Base-by-base conservation (phyloP, 2,888 invertebrate species). In the Rhingia rostrata region DNA sequence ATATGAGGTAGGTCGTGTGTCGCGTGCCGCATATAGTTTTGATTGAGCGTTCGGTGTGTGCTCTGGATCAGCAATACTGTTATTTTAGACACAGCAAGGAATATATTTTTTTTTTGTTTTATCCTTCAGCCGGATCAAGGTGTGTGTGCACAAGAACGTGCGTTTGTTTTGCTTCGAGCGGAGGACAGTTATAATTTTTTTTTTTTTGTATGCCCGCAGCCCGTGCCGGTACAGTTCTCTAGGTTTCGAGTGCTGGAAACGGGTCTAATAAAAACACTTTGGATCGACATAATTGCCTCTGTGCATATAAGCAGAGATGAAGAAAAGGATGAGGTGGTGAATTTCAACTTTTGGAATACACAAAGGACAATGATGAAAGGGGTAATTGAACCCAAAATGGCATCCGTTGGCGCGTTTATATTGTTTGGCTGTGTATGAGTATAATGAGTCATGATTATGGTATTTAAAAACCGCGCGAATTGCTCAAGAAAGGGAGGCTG, bases 21-120 rank as follows among this genome's bases (percentile, higher is more conserved):
- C 85, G 85, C 85, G 85, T 85, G 85, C 81, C 81, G 75, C 70
- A 63, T 85, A 81, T 85, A 85, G 85, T 85, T 85, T 85, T 85
- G 85, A 85, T 85, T 85, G 70, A 85, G 67, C 67, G 41, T 67
- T 77, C 81, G 75, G 56, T 85, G 79, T 74, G 60, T 74, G 74
- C 79, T 9, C 69, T 60, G 81, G 61, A 75, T 72, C 84, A 66
- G 70, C 70, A 72, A 85, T 75, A 72, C 66, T 85, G 84, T 84
- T 84, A 84, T 84, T 84, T 79, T 66, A 80, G 33, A 41, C 9
- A 6, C 47, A 41, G 69, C 35, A 47, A 67, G 69, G 47, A 10
- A 45, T 45, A 39, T 45, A 2, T 22, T 22, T 22, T 22, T 75
- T 60, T 69, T 53, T 58, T 49, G 30, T 79, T 74, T 70, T 74